Conservation (phyloP, 2,888 invertebrate species). For the Protonemura montana region DNA sequence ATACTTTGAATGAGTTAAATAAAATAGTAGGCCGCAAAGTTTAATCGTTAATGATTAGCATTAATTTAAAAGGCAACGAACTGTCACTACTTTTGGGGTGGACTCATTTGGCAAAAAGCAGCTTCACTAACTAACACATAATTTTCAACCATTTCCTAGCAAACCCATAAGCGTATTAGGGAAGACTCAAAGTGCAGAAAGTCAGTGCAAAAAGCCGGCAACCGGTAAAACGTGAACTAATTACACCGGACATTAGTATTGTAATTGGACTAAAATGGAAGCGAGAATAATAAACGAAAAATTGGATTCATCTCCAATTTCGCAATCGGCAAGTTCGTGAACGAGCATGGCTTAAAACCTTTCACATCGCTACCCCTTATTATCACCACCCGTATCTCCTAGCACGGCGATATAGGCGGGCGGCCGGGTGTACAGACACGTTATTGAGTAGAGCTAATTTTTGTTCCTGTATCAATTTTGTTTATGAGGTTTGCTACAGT, state of each 20-base stretch:
- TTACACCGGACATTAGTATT: constrained; percentile 27
- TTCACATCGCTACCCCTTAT: constrained; percentile 32
- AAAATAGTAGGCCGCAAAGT: neutral
- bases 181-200: neutral
- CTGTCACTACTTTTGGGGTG: neutral
- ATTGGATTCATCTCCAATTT: constrained; percentile 46
- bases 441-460: constrained; percentile 44
- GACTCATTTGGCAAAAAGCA: neutral
- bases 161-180: neutral
- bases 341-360: constrained; percentile 41
- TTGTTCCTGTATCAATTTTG: constrained; percentile 47
- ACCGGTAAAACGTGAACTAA: constrained; percentile 23
- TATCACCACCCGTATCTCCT: neutral
- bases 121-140: constrained; percentile 25
- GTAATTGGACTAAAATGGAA: constrained; percentile 38
- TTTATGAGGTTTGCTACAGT: constrained; percentile 48
- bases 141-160: constrained; percentile 18
- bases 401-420: constrained; percentile 7
- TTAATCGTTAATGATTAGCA: neutral
- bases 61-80: neutral
- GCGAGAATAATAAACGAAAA: constrained; percentile 38
- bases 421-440: constrained; percentile 23
- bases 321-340: constrained; percentile 49
- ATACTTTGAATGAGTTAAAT: neutral
- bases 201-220: neutral